phyloP scores from a whole-genome alignment of 2,797 vertebrate species.

The Dicrostonyx torquatus region DNA sequence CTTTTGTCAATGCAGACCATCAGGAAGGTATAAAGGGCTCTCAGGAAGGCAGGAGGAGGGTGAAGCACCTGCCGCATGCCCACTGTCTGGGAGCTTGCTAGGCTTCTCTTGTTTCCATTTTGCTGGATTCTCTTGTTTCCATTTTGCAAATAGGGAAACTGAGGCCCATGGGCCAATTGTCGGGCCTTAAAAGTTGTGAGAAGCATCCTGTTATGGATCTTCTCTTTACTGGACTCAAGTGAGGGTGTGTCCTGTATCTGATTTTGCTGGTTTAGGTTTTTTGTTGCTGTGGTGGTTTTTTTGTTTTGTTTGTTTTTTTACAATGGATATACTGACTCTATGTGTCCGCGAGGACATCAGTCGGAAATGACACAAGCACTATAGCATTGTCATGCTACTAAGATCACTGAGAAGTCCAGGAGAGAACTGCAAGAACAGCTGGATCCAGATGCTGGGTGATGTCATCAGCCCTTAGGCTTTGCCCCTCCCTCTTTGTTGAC shows the following conservation, averaged over 20 bases:
- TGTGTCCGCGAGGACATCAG: neutral
- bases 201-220: neutral
- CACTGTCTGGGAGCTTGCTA: accelerated
- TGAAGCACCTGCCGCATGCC: neutral
- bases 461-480: too few species aligned
- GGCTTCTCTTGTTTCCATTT: neutral
- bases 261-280: neutral
- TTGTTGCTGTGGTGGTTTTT: neutral
- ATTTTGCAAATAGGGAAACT: neutral
- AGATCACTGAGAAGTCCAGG: neutral
- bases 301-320: neutral
- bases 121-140: neutral
- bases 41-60: neutral
- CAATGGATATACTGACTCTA: neutral
- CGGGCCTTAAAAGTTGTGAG: neutral
- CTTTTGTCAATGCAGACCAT: neutral
- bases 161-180: neutral
- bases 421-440: neutral
- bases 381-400: neutral
- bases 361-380: neutral
- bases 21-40: neutral
- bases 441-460: neutral
- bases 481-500: neutral
- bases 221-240: neutral
- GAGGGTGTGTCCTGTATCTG: neutral